Conservation (phyloP, 2,797 vertebrate species). For the Cuculus canorus region DNA sequence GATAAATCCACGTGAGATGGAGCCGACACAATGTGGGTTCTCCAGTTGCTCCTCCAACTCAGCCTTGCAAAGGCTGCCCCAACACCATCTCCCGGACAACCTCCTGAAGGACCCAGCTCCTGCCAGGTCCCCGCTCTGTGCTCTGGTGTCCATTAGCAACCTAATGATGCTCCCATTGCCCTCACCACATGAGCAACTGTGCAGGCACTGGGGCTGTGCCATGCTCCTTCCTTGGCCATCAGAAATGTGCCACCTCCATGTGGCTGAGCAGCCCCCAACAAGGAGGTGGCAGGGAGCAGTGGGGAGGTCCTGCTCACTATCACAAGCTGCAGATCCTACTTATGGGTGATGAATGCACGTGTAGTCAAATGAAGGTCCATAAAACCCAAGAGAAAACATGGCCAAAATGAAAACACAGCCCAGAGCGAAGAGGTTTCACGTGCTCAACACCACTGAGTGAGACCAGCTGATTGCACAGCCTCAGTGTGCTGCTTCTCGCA, state of each 20-base stretch:
- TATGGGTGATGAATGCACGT: fast-evolving
- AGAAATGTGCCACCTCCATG: not conserved
- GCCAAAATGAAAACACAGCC: not conserved
- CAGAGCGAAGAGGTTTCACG: not conserved
- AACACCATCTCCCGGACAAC: not conserved
- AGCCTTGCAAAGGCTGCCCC: not conserved
- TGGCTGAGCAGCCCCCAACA: not conserved
- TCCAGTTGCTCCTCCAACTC: not conserved
- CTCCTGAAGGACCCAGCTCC: not conserved
- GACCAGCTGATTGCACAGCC: not conserved
- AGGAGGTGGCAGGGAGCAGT: not conserved
- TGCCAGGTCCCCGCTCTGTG: no score
- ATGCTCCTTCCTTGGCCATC: not conserved
- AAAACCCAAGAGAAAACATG: not conserved
- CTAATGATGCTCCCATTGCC: not conserved
- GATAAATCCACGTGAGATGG: fast-evolving
- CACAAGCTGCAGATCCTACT: not conserved
- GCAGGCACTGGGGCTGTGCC: not conserved
- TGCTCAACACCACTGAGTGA: not conserved
- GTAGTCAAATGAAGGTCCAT: not conserved
- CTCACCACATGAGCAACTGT: fast-evolving
- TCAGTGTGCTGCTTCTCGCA: not conserved
- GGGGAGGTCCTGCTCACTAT: not conserved
- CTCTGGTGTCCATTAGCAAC: not conserved
- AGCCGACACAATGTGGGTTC: fast-evolving